A percentile compares a stretch with the other conserved stretches of the same genome.
Conservation (phyloP, 2,113 vertebrate genomes). For the Xenus cinereus region DNA sequence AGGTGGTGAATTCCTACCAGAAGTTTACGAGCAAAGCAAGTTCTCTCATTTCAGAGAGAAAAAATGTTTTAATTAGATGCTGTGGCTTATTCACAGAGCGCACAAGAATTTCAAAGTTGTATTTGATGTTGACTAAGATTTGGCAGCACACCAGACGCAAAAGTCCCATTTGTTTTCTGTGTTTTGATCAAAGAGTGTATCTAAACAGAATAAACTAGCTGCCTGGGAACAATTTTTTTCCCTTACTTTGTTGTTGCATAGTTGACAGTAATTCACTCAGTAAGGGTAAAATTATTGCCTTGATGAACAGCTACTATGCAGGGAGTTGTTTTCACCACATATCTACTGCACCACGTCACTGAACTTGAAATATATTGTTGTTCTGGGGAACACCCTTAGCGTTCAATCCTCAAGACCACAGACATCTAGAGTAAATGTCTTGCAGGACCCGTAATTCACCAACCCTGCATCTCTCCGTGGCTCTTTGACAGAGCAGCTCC, state of each 20-base stretch:
- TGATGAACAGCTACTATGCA: background rate
- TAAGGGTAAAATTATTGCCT: background rate
- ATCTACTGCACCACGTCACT: background rate
- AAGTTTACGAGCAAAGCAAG: background rate
- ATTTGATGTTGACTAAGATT: constrained; percentile 40
- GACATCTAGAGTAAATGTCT: background rate
- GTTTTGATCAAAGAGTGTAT: constrained; percentile 43
- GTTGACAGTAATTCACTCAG: constrained; percentile 24
- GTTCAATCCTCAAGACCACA: background rate
- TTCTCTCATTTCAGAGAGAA: constrained; percentile 42
- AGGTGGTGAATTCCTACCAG: constrained; percentile 19
- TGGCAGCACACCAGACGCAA: background rate
- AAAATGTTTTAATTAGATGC: constrained; percentile 15
- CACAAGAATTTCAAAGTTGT: constrained; percentile 30
- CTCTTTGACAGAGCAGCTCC: background rate
- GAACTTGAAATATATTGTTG: background rate
- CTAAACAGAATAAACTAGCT: constrained; percentile 28
- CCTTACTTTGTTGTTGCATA: constrained; percentile 5
- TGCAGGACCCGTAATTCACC: background rate
- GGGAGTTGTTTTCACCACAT: background rate
- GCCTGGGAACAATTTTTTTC: background rate
- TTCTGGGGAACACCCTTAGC: background rate
- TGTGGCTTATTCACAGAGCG: background rate
- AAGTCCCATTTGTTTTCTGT: constrained; percentile 38
- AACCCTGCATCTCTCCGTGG: background rate